Evolutionary conservation across 2,888 invertebrate species (phyloP).

Genomic region (Mechanitis messenoides): DNA sequence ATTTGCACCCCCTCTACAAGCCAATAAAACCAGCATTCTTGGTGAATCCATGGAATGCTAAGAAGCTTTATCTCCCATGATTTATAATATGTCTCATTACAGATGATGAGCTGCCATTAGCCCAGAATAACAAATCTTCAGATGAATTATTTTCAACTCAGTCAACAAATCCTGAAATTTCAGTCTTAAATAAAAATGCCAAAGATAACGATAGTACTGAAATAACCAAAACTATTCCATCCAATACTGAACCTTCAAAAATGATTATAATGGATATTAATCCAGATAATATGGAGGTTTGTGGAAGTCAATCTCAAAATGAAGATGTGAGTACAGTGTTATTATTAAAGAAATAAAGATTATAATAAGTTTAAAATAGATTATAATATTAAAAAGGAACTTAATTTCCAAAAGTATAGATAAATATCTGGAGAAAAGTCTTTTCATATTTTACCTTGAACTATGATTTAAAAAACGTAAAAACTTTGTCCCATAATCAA

Average conservation of each 20-base stretch:
- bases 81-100: constrained; percentile 28
- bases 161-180: constrained; percentile 32
- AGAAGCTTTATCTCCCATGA: too few species aligned
- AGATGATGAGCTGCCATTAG: constrained; percentile 60
- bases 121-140: constrained; percentile 52
- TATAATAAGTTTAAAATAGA: too few species aligned
- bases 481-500: too few species aligned
- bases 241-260: constrained; percentile 24
- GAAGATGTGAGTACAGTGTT: constrained; percentile 45
- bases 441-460: too few species aligned
- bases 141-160: constrained; percentile 58
- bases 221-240: constrained; percentile 28
- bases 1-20: too few species aligned
- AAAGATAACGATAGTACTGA: constrained; percentile 25
- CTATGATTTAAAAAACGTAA: too few species aligned
- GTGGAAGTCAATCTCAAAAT: constrained; percentile 40
- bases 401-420: too few species aligned
- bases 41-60: too few species aligned
- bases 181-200: constrained; percentile 17
- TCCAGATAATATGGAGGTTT: constrained; percentile 38
- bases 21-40: too few species aligned
- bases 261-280: constrained; percentile 10
- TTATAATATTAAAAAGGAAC: too few species aligned
- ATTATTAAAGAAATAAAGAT: not conserved
- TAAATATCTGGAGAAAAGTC: too few species aligned